Conservation (phyloP, 2,888 invertebrate genomes). For the Cyclophora albipunctata region DNA sequence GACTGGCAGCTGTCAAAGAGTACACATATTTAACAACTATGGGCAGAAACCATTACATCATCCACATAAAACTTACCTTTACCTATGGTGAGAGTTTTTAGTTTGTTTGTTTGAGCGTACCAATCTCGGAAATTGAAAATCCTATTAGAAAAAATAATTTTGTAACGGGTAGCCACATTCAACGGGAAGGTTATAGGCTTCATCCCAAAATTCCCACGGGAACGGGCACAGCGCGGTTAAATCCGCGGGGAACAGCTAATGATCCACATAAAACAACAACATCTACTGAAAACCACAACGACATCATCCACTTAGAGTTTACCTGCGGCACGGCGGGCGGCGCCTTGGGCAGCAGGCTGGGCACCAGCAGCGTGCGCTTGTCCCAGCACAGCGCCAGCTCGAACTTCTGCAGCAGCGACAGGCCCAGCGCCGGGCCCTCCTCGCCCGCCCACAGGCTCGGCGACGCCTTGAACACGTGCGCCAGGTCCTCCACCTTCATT, state of each 20-base stretch:
- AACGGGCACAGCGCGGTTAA: too few relatives aligned
- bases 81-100: too few relatives aligned
- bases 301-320: too few relatives aligned
- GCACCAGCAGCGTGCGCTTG: conserved; percentile 92
- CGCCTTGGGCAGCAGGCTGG: conserved; percentile 86
- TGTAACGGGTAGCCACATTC: too few relatives aligned
- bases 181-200: too few relatives aligned
- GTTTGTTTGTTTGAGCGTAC: too few relatives aligned
- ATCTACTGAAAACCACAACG: too few relatives aligned
- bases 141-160: too few relatives aligned
- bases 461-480: conserved; percentile 93
- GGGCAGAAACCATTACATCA: background rate
- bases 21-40: background rate
- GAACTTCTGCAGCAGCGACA: conserved; percentile 95
- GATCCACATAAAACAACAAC: too few relatives aligned
- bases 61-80: background rate
- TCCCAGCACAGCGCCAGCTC: conserved; percentile 98
- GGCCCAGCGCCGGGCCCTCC: conserved; percentile 85
- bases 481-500: conserved; percentile 94
- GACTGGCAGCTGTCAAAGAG: conserved; percentile 33
- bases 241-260: too few relatives aligned
- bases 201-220: too few relatives aligned
- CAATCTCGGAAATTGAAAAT: too few relatives aligned
- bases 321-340: conserved; percentile 39
- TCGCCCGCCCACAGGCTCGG: conserved; percentile 78